These are phyloP conservation scores for Coleophora flavipennella DNA, from an alignment of 2,888 invertebrate genomes.

Conservation along the genomic window DNA sequence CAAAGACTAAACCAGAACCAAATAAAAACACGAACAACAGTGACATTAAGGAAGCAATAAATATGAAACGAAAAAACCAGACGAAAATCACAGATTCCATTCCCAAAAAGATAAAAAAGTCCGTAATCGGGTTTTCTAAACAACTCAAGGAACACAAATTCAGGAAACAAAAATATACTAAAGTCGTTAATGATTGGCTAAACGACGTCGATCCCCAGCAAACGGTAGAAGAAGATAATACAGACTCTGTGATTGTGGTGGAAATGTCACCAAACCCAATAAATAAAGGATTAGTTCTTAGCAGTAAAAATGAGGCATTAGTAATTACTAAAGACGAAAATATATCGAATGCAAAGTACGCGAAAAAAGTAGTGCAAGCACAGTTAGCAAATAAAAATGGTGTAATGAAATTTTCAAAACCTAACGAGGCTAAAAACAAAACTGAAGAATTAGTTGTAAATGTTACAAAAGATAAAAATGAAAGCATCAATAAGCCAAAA, in stretches of 20 bases:
- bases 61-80: constrained; percentile 17
- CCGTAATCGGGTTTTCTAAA: constrained; percentile 5
- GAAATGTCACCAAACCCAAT: background rate
- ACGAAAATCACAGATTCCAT: constrained; percentile 13
- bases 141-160: constrained; percentile 15
- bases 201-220: constrained; percentile 24
- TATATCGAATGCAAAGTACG: constrained; percentile 10
- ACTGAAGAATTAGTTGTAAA: constrained; percentile 1
- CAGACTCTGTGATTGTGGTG: background rate
- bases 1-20: background rate
- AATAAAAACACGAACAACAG: background rate
- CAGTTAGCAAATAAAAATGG: constrained; percentile 49
- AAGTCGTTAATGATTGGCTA: constrained; percentile 48
- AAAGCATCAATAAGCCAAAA: constrained; percentile 33
- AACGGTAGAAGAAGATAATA: constrained; percentile 10
- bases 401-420: constrained; percentile 50
- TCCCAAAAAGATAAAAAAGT: constrained; percentile 26
- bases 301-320: no score
- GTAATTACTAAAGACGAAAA: no score
- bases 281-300: background rate
- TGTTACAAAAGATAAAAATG: constrained; percentile 5
- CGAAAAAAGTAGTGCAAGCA: constrained; percentile 41
- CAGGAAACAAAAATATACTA: constrained; percentile 42
- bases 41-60: background rate
- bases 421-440: constrained; percentile 17